Conservation (phyloP, 2,888 invertebrate species). For the Prionchulus punctatus region DNA sequence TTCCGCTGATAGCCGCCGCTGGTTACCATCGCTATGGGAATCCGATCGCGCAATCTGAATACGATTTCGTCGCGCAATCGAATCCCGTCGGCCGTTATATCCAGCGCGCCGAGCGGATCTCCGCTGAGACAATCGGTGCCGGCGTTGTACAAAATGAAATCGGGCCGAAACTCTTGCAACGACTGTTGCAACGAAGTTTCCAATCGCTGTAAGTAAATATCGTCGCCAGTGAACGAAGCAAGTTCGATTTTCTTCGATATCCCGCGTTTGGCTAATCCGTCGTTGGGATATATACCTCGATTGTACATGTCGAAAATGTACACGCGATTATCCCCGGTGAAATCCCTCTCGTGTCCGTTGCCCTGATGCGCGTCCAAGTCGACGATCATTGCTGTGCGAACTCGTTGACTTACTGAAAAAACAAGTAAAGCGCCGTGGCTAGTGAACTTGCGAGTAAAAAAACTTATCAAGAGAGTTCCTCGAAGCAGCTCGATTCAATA, state of each 20-base stretch:
- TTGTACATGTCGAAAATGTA: conserved; percentile 78
- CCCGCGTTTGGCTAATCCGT: conserved; percentile 49
- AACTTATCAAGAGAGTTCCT: too few relatives aligned
- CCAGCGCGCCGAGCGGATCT: conserved; percentile 57
- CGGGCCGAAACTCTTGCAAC: conserved; percentile 53
- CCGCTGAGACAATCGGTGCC: conserved; percentile 66
- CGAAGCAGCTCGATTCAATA: too few relatives aligned
- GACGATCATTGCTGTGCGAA: conserved; percentile 67
- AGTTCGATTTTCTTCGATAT: not conserved
- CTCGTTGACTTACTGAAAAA: too few relatives aligned
- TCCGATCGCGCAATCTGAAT: conserved; percentile 47
- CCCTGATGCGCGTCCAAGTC: conserved; percentile 88
- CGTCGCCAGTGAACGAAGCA: not conserved
- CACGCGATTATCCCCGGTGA: conserved; percentile 50
- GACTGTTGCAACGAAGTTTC: conserved; percentile 43
- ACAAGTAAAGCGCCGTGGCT: too few relatives aligned
- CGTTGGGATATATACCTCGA: conserved; percentile 59
- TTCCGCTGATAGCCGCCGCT: conserved; percentile 66
- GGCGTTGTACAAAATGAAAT: conserved; percentile 76
- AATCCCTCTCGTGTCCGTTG: conserved; percentile 70
- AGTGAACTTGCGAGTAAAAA: too few relatives aligned
- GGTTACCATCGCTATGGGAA: conserved; percentile 46
- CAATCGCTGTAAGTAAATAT: conserved; percentile 13
- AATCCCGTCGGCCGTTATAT: conserved; percentile 59
- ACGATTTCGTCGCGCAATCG: conserved; percentile 65